Percentiles rank a stretch among this genome's conserved stretches.
Conservation (phyloP, 2,888 invertebrate genomes). For the Sarcophaga rosellei region DNA sequence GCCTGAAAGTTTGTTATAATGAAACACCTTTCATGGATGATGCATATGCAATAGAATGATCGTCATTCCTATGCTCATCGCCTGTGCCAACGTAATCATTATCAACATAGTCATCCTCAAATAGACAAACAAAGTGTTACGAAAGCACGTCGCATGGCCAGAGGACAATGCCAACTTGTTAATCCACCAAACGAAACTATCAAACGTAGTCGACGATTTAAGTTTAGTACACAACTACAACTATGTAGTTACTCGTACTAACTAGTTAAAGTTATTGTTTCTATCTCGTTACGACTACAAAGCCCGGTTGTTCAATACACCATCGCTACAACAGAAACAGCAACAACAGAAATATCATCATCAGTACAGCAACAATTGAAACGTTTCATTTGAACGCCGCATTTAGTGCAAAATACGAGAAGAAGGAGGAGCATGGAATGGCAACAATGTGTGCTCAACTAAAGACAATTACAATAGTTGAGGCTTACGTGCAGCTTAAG, state of each 20-base stretch:
- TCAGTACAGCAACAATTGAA: constrained; percentile 26
- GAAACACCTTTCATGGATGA: constrained; percentile 29
- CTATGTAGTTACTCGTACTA: constrained; percentile 41
- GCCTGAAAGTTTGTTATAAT: not conserved
- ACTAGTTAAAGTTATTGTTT: constrained; percentile 60
- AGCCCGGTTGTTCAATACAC: constrained; percentile 25
- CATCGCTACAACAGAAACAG: constrained; percentile 3
- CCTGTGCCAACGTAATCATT: not conserved
- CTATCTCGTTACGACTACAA: constrained; percentile 48
- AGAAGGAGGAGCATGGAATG: not conserved
- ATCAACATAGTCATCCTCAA: constrained; percentile 18
- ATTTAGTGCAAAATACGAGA: constrained; percentile 11
- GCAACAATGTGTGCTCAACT: constrained; percentile 59
- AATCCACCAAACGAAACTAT: constrained; percentile 66
- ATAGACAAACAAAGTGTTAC: constrained; percentile 52
- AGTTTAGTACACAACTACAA: constrained; percentile 35
- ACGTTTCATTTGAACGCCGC: constrained; percentile 47
- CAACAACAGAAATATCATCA: constrained; percentile 38
- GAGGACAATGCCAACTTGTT: constrained; percentile 63
- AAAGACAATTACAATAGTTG: constrained; percentile 69
- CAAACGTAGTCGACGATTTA: constrained; percentile 43
- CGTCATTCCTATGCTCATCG: constrained; percentile 1
- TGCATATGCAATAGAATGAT: constrained; percentile 27
- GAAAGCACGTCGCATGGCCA: constrained; percentile 61
- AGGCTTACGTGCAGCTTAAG: constrained; percentile 70